These are phyloP conservation scores for Miichthys miiuy DNA, from an alignment of 2,797 vertebrate genomes.

Conservation along the genomic window DNA sequence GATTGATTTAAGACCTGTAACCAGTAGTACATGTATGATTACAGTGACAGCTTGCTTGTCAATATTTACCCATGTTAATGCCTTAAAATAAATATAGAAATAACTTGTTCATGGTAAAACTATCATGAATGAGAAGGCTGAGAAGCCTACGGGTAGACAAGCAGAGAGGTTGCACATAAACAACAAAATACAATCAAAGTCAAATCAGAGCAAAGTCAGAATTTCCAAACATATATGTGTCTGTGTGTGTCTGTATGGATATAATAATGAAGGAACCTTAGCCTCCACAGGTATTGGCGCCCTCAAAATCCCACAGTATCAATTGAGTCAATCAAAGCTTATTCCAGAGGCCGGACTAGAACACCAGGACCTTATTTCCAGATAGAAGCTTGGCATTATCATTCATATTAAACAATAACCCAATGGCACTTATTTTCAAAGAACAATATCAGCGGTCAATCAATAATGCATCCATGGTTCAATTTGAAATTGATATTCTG, in stretches of 20 bases:
- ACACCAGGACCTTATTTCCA: conserved; percentile 91
- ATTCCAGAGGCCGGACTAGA: conserved; percentile 67
- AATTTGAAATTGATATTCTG: conserved; percentile 95
- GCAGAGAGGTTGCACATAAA: conserved; percentile 22
- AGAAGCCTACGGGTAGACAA: neutral
- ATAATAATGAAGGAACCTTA: conserved; percentile 47
- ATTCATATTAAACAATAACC: conserved; percentile 98
- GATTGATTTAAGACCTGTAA: neutral
- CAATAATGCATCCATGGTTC: conserved; percentile 95
- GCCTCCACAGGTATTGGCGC: conserved; percentile 29
- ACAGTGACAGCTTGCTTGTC: neutral
- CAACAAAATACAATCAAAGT: conserved; percentile 35
- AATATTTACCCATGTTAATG: neutral
- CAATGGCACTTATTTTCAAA: conserved; percentile 94
- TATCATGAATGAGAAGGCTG: neutral
- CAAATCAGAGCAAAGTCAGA: conserved; percentile 23
- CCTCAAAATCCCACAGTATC: conserved; percentile 50
- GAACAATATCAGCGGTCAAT: conserved; percentile 97
- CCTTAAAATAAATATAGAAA: neutral
- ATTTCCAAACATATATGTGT: conserved; percentile 8
- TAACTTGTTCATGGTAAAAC: neutral
- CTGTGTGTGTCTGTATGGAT: conserved; percentile 28
- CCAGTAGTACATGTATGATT: neutral
- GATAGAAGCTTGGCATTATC: conserved; percentile 91
- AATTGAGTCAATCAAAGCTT: conserved; percentile 64